Percentiles rank a stretch among this genome's conserved stretches.
phyloP scores from a whole-genome alignment of 2,888 invertebrate genomes.

The Torymus texanus region DNA sequence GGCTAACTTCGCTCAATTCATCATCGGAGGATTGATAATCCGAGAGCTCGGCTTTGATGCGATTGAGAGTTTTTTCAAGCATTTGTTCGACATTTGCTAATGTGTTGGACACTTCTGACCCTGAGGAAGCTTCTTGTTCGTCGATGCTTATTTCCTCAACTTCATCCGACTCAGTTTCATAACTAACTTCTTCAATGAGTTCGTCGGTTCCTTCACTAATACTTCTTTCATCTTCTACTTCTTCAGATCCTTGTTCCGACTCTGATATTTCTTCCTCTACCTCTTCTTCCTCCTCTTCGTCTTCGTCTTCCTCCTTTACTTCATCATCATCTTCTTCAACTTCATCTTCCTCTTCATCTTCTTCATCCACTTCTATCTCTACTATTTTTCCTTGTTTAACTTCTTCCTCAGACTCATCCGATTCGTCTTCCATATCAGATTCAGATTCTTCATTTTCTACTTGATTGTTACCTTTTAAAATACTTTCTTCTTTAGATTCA shows the following conservation, averaged over 20 bases:
- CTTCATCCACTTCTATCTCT: conserved; percentile 56
- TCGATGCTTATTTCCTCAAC: conserved; percentile 49
- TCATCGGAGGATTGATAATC: conserved; percentile 67
- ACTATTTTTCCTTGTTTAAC: conserved; percentile 66
- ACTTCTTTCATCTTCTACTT: conserved; percentile 69
- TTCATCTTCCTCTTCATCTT: conserved; percentile 62
- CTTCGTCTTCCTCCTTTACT: conserved; percentile 55
- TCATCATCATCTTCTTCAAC: conserved; percentile 56
- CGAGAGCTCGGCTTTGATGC: conserved; percentile 71
- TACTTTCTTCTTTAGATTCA: background rate
- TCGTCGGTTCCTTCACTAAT: conserved; percentile 17
- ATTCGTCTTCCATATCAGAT: background rate
- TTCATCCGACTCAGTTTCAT: conserved; percentile 41
- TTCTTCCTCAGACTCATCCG: conserved; percentile 10
- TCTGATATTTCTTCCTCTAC: conserved; percentile 47
- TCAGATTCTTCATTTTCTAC: conserved; percentile 46
- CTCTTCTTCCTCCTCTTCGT: conserved; percentile 47
- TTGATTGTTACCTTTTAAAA: conserved; percentile 9
- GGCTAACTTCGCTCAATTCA: conserved; percentile 42
- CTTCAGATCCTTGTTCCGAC: conserved; percentile 20
- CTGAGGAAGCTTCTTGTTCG: conserved; percentile 39
- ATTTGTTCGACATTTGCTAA: conserved; percentile 68
- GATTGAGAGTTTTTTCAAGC: conserved; percentile 69
- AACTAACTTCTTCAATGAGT: conserved; percentile 58
- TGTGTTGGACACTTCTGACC: conserved; percentile 41